These are phyloP conservation scores for Aspidoscelis tigris DNA, from an alignment of 2,113 vertebrate species.

Conservation along the genomic window DNA sequence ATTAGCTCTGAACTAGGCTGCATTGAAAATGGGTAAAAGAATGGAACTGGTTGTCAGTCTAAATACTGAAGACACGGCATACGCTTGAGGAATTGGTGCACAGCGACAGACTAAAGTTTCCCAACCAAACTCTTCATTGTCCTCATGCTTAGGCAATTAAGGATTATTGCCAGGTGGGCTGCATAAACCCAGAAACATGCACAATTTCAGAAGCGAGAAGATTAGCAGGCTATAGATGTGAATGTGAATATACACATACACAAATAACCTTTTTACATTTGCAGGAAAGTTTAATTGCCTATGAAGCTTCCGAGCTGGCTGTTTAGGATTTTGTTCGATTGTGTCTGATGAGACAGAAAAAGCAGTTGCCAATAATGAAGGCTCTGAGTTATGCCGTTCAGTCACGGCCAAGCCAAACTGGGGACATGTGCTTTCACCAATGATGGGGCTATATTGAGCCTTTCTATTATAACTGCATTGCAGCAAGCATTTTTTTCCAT, in stretches of 20 bases:
- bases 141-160: constrained; percentile 70
- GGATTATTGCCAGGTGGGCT: constrained; percentile 69
- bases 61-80: constrained; percentile 52
- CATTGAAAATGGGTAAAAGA: constrained; percentile 41
- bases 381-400: constrained; percentile 52
- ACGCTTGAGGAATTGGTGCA: constrained; percentile 56
- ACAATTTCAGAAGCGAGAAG: constrained; percentile 59
- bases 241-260: not conserved
- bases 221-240: constrained; percentile 47
- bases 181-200: constrained; percentile 57
- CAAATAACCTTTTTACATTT: constrained; percentile 5
- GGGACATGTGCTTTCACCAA: constrained; percentile 62
- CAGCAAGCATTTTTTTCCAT: constrained; percentile 61
- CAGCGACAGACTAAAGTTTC: constrained; percentile 64
- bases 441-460: constrained; percentile 66
- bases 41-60: constrained; percentile 53
- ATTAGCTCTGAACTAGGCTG: constrained; percentile 64
- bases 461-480: constrained; percentile 61
- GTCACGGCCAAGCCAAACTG: constrained; percentile 44
- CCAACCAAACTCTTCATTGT: constrained; percentile 70
- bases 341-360: constrained; percentile 10
- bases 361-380: not conserved
- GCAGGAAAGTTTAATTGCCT: constrained; percentile 45
- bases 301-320: constrained; percentile 48
- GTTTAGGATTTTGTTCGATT: constrained; percentile 7